Base-by-base conservation (phyloP, 1,140 invertebrate genomes). In the Ostrea edulis region DNA sequence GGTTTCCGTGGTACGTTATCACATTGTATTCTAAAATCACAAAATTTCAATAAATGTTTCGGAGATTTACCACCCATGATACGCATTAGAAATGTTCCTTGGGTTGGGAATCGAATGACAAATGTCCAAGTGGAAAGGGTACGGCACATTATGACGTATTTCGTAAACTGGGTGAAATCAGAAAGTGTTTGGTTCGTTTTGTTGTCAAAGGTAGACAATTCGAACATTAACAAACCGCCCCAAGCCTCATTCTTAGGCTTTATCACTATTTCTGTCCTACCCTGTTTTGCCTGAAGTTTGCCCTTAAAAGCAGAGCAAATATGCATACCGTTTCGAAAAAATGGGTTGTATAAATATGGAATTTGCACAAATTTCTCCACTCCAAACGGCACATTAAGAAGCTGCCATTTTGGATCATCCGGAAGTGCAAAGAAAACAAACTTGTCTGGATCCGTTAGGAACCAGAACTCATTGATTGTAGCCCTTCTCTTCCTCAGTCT, bases 371-470 rank as follows among this genome's bases (percentile, higher is more conserved):
- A 91, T 14, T 89, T 90, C n/a, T 90, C 81, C n/a, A 91, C 82
- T 20, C 89, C 82, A 90, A 91, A 90, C 4, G 90, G 91, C 14
- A 54, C 68, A 17, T 81, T 85, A 9, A 92, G 54, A 22, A 89
- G 82, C 77, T 89, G 89, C 89, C 89, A 89, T 71, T 82, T 58
- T 3, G 84, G 53, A 35, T 87, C 65, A 17, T 35, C 82, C 53
- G 89, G 86, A 35, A 81, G 53, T 20, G 84, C 85, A 25, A 68
- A 22, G 82, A 68, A 82, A 22, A 86, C 22, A 65, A 90, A 90
- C 44, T 86, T 87, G 12, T 88, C 85, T 2, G 89, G 89, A 62
- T 90, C 89, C 0, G 85, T 84, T 2, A 90, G 82, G 65, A 90
- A 90, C 55, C 55, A 90, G 84, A 82, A 90, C 8, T 90, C 86